A percentile compares a stretch with the other conserved stretches of the same genome.
Conservation (phyloP, 2,113 vertebrate genomes). For the Acanthochromis polyacanthus region DNA sequence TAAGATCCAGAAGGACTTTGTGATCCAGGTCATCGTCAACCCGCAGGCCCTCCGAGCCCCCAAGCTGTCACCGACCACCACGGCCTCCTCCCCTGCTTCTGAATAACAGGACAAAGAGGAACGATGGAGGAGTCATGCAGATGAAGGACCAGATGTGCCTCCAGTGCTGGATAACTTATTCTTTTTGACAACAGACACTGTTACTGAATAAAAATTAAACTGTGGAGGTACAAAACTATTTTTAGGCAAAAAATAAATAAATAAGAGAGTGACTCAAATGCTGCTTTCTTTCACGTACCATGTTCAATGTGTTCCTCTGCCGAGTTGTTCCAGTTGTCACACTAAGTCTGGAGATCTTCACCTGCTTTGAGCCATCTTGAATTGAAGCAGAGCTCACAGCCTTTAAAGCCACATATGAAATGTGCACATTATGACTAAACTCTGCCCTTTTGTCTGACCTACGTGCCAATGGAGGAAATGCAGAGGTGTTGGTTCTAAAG, state of each 20-base stretch:
- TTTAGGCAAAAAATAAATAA: neutral
- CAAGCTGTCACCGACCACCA: conserved; percentile 71
- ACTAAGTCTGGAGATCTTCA: conserved; percentile 31
- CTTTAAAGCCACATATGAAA: neutral
- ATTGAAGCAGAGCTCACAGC: conserved; percentile 15
- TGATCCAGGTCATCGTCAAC: conserved; percentile 98
- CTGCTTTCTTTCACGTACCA: conserved; percentile 62
- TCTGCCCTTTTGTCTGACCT: conserved; percentile 37
- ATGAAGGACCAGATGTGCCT: conserved; percentile 24
- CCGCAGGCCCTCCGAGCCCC: conserved; percentile 83
- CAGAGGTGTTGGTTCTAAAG: conserved; percentile 50
- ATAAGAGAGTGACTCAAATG: conserved; percentile 59
- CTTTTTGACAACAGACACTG: conserved; percentile 26
- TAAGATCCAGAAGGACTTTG: conserved; percentile 99
- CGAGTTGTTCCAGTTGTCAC: conserved; percentile 28
- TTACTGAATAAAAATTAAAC: conserved; percentile 10
- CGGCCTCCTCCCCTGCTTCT: conserved; percentile 31
- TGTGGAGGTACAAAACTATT: conserved; percentile 22
- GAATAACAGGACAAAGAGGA: conserved; percentile 48
- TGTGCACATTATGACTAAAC: neutral
- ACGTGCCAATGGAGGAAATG: conserved; percentile 73
- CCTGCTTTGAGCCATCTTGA: neutral
- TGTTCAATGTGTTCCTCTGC: conserved; percentile 26
- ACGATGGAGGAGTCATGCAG: neutral
- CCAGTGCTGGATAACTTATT: conserved; percentile 49